Conservation (phyloP, 2,797 vertebrate genomes). For the Melanotaenia maccullochi region DNA sequence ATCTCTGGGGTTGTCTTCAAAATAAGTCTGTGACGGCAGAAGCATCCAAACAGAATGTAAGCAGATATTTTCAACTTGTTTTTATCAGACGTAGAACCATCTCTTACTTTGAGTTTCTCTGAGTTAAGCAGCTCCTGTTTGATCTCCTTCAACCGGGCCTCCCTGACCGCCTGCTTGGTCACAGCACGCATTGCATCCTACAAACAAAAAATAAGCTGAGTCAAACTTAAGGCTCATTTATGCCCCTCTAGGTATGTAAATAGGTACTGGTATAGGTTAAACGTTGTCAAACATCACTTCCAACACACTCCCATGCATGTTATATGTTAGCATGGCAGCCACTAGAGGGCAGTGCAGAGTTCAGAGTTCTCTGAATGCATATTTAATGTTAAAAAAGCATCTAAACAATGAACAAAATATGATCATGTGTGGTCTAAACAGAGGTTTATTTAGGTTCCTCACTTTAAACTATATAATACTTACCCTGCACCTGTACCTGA, state of each 20-base stretch:
- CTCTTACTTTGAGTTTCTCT: slow-evolving; percentile 90
- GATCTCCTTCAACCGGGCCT: slow-evolving; percentile 93
- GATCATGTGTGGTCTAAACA: background rate
- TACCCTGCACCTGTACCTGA: slow-evolving; percentile 93
- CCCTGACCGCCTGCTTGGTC: slow-evolving; percentile 92
- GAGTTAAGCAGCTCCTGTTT: slow-evolving; percentile 94
- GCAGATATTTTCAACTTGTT: background rate
- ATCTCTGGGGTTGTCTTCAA: slow-evolving; percentile 94
- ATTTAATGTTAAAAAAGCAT: no score
- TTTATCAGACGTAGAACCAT: rapidly evolving
- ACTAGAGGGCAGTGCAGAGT: no score
- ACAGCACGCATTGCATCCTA: slow-evolving; percentile 95
- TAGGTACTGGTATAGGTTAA: no score
- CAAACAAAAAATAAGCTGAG: background rate
- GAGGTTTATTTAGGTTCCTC: no score
- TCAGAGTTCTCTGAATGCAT: no score
- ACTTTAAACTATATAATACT: slow-evolving; percentile 36
- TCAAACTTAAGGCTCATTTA: background rate
- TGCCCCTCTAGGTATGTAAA: no score
- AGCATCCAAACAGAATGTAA: slow-evolving; percentile 4
- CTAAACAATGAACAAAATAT: no score
- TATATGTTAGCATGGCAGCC: no score
- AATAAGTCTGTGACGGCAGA: slow-evolving; percentile 84
- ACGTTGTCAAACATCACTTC: no score
- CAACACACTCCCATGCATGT: no score